Evolutionary conservation across 1,140 invertebrate species (phyloP), one percentile per base, ranked within the genome.

Genomic region (Thrips palmi): DNA sequence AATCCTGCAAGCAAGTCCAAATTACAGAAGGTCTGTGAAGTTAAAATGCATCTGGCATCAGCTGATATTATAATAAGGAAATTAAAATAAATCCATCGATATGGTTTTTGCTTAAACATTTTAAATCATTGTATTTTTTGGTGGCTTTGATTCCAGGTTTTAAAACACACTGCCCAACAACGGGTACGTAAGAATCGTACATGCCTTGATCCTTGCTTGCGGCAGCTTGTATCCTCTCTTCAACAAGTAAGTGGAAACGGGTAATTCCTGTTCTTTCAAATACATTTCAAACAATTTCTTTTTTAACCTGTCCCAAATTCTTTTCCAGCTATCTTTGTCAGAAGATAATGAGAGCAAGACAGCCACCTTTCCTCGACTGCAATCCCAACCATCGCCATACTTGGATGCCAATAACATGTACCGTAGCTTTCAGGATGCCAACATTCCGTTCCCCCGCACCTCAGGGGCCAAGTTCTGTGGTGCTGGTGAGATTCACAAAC

Each of bases 401-500:
- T n/a, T n/a, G n/a, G n/a, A n/a, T n/a, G n/a, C n/a, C n/a, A n/a
- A 14, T 22, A 58, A 18, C 51, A 54, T 62, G n/a, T 65, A 63
- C 44, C 53, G 56, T 19, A 59, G 61, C 7, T 56, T 63, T 33
- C 72, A 77, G 40, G 79, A 83, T 52, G 69, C 77, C n/a, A 84
- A 77, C 47, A 83, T 96, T 44, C 89, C 89, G 1, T 96, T 92
- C 61, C 89, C 89, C 1, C 64, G 86, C 37, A 94, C 88, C 1
- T 92, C 84, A 10, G 88, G 88, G 3, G 88, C 85, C 1, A 78
- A 80, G 52, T 97, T 94, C 65, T 91, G 83, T 59, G 77, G 77
- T 25, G 80, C 79, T 20, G 80, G 79, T 68, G 46, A 47, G 58
- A 51, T 48, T 27, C 32, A 34, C 29, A 11, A 28, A 11, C 7